Percentiles rank a stretch among this genome's conserved stretches.
These are phyloP conservation scores for Clinocottus analis DNA, from an alignment of 2,113 vertebrate genomes.

Conservation along the genomic window DNA sequence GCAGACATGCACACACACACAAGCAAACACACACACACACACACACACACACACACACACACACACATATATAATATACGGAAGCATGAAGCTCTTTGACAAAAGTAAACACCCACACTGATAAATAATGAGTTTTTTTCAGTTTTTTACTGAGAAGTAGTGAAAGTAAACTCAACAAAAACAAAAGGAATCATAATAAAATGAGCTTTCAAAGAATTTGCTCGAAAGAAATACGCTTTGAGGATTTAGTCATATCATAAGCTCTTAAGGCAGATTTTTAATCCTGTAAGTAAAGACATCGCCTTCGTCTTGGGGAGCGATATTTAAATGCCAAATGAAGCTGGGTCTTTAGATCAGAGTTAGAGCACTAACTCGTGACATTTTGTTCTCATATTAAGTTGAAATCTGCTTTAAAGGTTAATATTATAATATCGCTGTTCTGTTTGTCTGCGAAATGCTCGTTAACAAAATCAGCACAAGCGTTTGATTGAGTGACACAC, in stretches of 20 bases:
- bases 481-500: background rate
- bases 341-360: background rate
- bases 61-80: too few species aligned
- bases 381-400: constrained; percentile 11
- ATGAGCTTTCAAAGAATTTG: too few species aligned
- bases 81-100: too few species aligned
- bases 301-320: background rate
- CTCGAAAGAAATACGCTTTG: too few species aligned
- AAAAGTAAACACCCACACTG: too few species aligned
- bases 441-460: background rate
- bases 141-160: too few species aligned
- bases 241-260: background rate
- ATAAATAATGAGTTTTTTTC: too few species aligned
- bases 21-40: too few species aligned
- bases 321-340: constrained; percentile 24
- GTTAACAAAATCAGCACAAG: background rate
- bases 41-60: too few species aligned
- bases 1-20: too few species aligned
- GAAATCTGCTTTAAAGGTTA: background rate
- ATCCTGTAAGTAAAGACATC: background rate
- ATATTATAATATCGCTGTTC: background rate
- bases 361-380: background rate
- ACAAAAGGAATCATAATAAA: background rate
- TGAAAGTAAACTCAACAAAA: too few species aligned
- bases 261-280: background rate